Evolutionary conservation across 1,140 invertebrate genomes (phyloP).

Genomic region (Tetragonula clypearis): DNA sequence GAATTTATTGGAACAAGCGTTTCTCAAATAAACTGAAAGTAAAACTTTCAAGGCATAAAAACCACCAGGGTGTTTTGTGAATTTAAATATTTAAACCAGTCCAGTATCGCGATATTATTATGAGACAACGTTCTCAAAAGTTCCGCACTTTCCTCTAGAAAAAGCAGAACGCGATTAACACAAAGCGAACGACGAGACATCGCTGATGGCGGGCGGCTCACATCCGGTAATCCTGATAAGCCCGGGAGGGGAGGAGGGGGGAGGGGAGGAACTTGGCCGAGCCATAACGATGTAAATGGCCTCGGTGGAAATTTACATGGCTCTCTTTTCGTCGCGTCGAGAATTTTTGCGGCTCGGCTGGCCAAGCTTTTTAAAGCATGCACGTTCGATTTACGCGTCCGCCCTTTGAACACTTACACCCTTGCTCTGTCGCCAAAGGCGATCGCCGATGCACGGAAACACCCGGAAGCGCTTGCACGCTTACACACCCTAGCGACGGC

Average conservation of each 20-base stretch:
- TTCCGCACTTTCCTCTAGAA: not conserved
- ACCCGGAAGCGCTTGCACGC: conserved; percentile 38
- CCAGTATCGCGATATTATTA: not conserved
- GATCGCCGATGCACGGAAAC: conserved; percentile 21
- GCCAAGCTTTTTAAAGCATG: conserved; percentile 32
- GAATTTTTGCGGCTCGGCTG: conserved; percentile 2
- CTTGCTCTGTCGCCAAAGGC: conserved; percentile 17
- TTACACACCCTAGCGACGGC: not conserved
- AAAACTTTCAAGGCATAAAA: no score
- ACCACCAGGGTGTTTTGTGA: not conserved
- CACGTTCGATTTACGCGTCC: conserved; percentile 14
- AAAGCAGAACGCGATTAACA: not conserved
- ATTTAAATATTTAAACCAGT: not conserved
- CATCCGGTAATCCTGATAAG: conserved; percentile 1
- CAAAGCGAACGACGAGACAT: not conserved
- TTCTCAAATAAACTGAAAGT: no score
- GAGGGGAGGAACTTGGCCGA: not conserved
- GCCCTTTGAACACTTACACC: conserved; percentile 9
- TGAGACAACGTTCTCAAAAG: not conserved
- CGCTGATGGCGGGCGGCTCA: not conserved
- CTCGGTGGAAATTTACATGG: conserved; percentile 1
- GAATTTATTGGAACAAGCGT: no score
- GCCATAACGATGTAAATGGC: conserved; percentile 19
- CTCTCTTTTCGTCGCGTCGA: not conserved
- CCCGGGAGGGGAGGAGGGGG: no score